Base-by-base conservation (phyloP, 2,113 vertebrate genomes). In the Nycticorax nycticorax region DNA sequence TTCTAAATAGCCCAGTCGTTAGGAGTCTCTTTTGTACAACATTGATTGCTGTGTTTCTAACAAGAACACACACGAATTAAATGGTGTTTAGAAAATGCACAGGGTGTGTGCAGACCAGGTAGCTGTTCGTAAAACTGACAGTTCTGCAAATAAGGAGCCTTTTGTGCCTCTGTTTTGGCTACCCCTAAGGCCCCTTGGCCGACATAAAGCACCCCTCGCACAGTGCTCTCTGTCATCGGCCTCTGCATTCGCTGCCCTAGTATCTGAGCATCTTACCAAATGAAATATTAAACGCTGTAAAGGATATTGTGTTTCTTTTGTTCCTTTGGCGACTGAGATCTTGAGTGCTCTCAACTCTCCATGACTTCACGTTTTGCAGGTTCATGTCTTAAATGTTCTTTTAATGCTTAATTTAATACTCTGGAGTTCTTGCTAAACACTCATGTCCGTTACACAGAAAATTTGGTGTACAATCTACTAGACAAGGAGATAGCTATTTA, bases 251-350 rank as follows among this genome's bases (percentile, higher is more conserved):
- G 5, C 66, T 48, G 77, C 86, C 80, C 74, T 8, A 21, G 13
- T 66, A 85, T 48, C 67, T 2, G 32, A 93, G 80, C 81, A 89
- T 23, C 95, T 92, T 13, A 39, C 6, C 82, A 67, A 85, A 94
- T 96, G 69, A 94, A 97, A 96, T 87, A 97, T 97, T 94, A 89
- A 97, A 80, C 55, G 3, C 69, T 22, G 67, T 39, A 80, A 56
- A 89, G 81, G 71, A 82, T 85, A 96, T 95, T 79, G 35, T 30
- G 63, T 95, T 96, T 95, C 96, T 95, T 96, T 94, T 93, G 92
- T 95, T 96, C 75, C 91, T 97, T 53, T 85, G 71, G 62, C 74
- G 91, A 74, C 68, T 43, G 73, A 87, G 82, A 55, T 39, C 7
- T 19, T 10, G 3, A 82, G 57, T 8, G 71, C 50, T 91, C 93